Percentiles rank a stretch among this genome's conserved stretches.
Conservation (phyloP, 2,888 invertebrate species). For the Calephelis perditalis region DNA sequence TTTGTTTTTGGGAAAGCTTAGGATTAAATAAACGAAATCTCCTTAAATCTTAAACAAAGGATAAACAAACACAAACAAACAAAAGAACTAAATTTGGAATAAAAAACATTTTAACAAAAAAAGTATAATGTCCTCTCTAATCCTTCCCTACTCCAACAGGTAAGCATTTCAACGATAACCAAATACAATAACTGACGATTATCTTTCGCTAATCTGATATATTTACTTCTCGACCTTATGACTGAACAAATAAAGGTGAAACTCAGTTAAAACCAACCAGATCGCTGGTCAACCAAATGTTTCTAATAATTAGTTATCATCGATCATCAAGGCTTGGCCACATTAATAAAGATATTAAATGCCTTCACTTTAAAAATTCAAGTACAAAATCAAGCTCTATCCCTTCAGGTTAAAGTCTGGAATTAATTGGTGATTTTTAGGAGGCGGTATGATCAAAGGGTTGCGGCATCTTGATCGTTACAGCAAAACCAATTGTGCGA, state of each 20-base stretch:
- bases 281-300: slow-evolving; percentile 37
- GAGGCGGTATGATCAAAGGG: slow-evolving; percentile 59
- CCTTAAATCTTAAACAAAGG: slow-evolving; percentile 19
- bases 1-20: slow-evolving; percentile 10
- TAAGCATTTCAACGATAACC: slow-evolving; percentile 58
- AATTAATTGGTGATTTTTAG: slow-evolving; percentile 23
- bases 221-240: slow-evolving; percentile 15
- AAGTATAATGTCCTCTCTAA: slow-evolving; percentile 35
- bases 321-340: slow-evolving; percentile 65
- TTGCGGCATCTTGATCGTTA: slow-evolving; percentile 53
- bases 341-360: slow-evolving; percentile 74
- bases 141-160: slow-evolving; percentile 40
- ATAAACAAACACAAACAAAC: slow-evolving; percentile 22
- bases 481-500: slow-evolving; percentile 66
- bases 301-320: slow-evolving; percentile 74
- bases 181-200: slow-evolving; percentile 70
- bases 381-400: slow-evolving; percentile 27
- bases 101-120: slow-evolving; percentile 13
- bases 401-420: slow-evolving; percentile 20
- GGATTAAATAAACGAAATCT: slow-evolving; percentile 7
- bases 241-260: not conserved
- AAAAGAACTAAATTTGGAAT: slow-evolving; percentile 21
- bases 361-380: slow-evolving; percentile 40
- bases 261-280: not conserved
- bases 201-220: slow-evolving; percentile 49